Conservation (phyloP, 2,113 vertebrate species). For the Natator depressus region DNA sequence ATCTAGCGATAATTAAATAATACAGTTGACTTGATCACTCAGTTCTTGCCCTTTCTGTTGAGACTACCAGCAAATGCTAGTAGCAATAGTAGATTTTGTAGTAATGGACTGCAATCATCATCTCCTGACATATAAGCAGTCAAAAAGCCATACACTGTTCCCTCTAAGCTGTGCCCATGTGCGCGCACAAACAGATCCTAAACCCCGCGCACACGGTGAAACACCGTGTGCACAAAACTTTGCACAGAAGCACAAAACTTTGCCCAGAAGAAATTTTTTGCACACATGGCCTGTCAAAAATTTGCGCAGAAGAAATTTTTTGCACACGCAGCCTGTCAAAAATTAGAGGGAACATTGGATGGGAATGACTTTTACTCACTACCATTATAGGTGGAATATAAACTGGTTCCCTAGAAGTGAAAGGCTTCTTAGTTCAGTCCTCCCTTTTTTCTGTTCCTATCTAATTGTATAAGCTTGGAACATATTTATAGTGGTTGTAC, state of each 20-base stretch:
- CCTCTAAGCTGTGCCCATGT: too few species aligned
- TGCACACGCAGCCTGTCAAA: too few species aligned
- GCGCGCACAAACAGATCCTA: too few species aligned
- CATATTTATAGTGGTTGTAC: not conserved
- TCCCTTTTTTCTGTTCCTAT: not conserved
- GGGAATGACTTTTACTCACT: not conserved
- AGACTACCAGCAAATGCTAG: not conserved
- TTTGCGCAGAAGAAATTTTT: too few species aligned
- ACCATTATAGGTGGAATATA: not conserved
- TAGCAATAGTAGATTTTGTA: not conserved
- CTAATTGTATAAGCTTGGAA: not conserved
- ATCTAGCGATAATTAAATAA: not conserved
- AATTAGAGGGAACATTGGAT: not conserved
- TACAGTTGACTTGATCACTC: not conserved
- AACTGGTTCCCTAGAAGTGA: not conserved
- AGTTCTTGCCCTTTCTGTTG: not conserved
- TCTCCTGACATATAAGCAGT: not conserved
- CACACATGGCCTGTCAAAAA: too few species aligned
- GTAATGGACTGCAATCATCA: not conserved
- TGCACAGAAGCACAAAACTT: too few species aligned
- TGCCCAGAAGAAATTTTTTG: too few species aligned
- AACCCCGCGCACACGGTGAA: too few species aligned
- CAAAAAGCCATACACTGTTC: not conserved
- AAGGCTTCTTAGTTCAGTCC: not conserved
- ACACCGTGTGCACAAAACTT: too few species aligned